Percentiles rank a stretch among this genome's conserved stretches.
Conservation (phyloP, 2,797 vertebrate genomes). For the Acanthurus tractus region DNA sequence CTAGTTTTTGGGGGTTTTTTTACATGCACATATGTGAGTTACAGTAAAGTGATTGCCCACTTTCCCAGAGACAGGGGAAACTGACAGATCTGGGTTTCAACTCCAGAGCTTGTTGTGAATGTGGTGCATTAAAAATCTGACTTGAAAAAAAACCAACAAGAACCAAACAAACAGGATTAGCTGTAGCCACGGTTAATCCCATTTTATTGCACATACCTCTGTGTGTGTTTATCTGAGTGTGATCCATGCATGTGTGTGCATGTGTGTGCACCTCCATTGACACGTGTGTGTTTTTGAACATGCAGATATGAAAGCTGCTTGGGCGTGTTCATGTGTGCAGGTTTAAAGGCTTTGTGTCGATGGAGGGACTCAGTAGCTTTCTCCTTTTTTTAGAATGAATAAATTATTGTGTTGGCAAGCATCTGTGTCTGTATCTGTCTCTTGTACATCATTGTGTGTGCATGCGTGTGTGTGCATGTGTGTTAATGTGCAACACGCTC, state of each 20-base stretch:
- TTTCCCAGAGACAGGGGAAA: conserved; percentile 27
- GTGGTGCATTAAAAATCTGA: conserved; percentile 49
- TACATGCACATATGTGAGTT: conserved; percentile 6
- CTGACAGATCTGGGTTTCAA: conserved; percentile 78
- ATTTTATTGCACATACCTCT: conserved; percentile 66
- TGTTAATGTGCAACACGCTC: conserved; percentile 25
- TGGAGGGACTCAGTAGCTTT: conserved; percentile 48
- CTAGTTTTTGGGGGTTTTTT: neutral
- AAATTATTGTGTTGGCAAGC: conserved; percentile 61
- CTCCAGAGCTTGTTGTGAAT: conserved; percentile 58
- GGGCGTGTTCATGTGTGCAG: conserved; percentile 15
- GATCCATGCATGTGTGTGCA: neutral
- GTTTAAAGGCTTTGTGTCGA: conserved; percentile 42
- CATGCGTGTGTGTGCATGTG: conserved; percentile 25
- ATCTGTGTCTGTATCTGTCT: conserved; percentile 38
- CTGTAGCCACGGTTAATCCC: conserved; percentile 67
- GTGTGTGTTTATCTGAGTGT: neutral
- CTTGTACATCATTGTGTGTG: conserved; percentile 1
- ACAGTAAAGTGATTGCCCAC: conserved; percentile 27
- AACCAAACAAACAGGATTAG: conserved; percentile 77
- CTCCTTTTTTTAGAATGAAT: conserved; percentile 64
- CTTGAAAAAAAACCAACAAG: conserved; percentile 38
- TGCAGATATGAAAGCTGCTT: conserved; percentile 9
- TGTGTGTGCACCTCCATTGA: neutral
- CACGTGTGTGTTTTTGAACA: conserved; percentile 11